Evolutionary conservation across 2,113 vertebrate genomes (phyloP).

Genomic region (Tetrao urogallus): DNA sequence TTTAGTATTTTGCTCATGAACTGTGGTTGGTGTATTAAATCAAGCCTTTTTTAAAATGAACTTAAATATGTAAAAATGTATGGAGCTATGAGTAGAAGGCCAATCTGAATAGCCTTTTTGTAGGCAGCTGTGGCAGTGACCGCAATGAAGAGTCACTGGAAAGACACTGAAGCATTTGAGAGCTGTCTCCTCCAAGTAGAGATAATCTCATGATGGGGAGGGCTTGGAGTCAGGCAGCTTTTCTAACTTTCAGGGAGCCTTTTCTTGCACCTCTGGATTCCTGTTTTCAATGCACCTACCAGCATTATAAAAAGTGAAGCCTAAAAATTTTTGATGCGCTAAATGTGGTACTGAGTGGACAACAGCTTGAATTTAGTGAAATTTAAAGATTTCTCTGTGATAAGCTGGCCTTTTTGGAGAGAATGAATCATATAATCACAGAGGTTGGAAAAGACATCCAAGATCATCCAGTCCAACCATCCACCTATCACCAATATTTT

Average conservation of each 20-base stretch:
- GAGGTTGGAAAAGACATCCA: too few relatives aligned
- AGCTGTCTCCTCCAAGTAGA: neutral
- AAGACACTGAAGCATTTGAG: neutral
- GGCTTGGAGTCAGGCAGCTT: neutral
- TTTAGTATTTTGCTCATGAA: neutral
- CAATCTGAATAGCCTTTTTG: neutral
- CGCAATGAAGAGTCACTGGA: neutral
- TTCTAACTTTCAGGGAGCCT: neutral
- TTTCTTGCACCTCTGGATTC: neutral
- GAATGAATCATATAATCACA: neutral
- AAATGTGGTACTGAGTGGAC: neutral
- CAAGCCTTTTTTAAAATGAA: neutral
- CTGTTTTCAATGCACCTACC: rapidly evolving
- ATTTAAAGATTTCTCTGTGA: neutral
- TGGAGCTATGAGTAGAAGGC: neutral
- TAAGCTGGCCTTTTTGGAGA: rapidly evolving
- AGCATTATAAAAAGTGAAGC: neutral
- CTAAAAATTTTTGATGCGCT: neutral
- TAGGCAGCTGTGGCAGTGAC: neutral
- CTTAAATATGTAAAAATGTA: neutral
- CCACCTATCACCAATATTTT: too few relatives aligned
- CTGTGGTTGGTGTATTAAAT: neutral
- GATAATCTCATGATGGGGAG: neutral
- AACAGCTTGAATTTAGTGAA: neutral
- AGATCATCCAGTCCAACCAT: too few relatives aligned